Evolutionary conservation across 1,140 invertebrate species (phyloP).

Genomic region (Drosophila tani): DNA sequence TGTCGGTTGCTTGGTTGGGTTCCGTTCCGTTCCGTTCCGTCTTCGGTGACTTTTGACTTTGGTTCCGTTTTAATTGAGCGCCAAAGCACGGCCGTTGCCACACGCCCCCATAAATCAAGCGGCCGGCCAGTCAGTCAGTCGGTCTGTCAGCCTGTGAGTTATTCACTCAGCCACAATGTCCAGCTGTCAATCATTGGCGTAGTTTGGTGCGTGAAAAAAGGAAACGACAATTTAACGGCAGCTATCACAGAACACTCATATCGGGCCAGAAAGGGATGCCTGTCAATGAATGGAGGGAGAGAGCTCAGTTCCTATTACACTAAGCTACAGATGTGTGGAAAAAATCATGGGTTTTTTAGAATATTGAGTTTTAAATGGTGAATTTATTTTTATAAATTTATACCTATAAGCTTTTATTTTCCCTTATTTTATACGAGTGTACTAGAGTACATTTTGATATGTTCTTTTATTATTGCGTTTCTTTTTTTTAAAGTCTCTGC

Average conservation of each 20-base stretch:
- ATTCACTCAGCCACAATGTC: slow-evolving; percentile 56
- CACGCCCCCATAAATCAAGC: slow-evolving; percentile 69
- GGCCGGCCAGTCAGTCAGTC: slow-evolving; percentile 27
- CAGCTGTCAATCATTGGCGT: slow-evolving; percentile 75
- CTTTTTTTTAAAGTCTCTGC: too few relatives aligned
- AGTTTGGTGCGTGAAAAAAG: slow-evolving; percentile 64
- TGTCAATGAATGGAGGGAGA: neutral
- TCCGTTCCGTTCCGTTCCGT: slow-evolving; percentile 31
- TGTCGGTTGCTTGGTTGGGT: neutral
- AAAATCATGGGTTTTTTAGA: rapidly evolving
- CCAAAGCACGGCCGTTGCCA: slow-evolving; percentile 50
- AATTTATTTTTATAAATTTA: too few relatives aligned
- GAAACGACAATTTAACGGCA: slow-evolving; percentile 71
- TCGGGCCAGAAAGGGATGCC: neutral
- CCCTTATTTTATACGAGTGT: too few relatives aligned
- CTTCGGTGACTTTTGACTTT: slow-evolving; percentile 49
- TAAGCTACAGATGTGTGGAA: neutral
- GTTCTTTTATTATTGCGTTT: too few relatives aligned
- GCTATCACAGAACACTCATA: slow-evolving; percentile 45
- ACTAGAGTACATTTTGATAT: too few relatives aligned
- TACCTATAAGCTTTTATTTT: too few relatives aligned
- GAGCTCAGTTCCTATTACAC: neutral
- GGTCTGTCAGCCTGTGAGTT: slow-evolving; percentile 43
- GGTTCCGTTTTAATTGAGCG: slow-evolving; percentile 67
- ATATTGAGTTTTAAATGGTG: too few relatives aligned